Evolutionary conservation across 2,113 vertebrate species (phyloP).

Genomic region (Phalacrocorax brasilianus): DNA sequence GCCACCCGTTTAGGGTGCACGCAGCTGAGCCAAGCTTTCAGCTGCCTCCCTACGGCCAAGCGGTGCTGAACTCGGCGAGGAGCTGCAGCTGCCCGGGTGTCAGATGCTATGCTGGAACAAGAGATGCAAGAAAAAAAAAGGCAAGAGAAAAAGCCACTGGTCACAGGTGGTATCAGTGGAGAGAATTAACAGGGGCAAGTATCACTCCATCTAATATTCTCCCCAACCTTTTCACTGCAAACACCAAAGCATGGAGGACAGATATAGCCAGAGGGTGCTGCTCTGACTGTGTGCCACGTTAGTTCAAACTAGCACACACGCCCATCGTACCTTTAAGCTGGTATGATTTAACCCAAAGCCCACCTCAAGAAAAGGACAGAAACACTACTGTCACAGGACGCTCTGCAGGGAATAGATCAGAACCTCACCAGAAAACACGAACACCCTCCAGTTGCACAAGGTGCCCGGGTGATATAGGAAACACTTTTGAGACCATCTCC

Average conservation of each 20-base stretch:
- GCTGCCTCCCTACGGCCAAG: background rate
- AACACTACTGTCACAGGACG: too few relatives aligned
- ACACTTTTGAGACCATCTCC: background rate
- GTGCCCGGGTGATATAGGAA: background rate
- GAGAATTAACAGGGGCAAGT: background rate
- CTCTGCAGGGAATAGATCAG: background rate
- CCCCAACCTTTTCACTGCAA: background rate
- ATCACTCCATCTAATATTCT: background rate
- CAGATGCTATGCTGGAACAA: background rate
- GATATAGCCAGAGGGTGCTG: background rate
- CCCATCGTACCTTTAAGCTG: background rate
- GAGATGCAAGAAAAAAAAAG: background rate
- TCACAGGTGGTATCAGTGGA: background rate
- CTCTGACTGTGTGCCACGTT: background rate
- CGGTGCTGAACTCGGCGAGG: background rate
- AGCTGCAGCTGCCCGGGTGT: background rate
- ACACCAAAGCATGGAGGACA: background rate
- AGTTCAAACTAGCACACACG: background rate
- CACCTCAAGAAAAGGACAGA: background rate
- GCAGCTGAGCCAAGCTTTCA: background rate
- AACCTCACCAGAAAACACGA: background rate
- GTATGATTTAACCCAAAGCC: background rate
- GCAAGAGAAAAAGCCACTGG: background rate
- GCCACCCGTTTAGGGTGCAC: accelerated
- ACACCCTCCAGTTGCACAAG: background rate